Conservation (phyloP, 2,888 invertebrate species). For the Incurvaria masculella region DNA sequence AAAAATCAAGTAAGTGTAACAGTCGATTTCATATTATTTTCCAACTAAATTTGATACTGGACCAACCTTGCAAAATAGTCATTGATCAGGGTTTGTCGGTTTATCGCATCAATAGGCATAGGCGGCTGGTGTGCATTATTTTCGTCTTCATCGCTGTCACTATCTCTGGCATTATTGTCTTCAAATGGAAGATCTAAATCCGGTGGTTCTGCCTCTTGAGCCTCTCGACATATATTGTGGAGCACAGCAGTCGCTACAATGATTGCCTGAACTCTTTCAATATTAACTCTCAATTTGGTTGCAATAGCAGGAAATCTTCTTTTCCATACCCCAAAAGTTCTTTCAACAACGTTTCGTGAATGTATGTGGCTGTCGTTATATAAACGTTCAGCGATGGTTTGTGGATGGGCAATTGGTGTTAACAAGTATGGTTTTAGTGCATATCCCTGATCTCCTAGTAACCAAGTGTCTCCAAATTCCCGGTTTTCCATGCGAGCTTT, state of each 20-base stretch:
- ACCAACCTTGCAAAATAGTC: no score
- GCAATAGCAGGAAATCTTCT: constrained; percentile 9
- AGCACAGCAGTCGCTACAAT: constrained; percentile 8
- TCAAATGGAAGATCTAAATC: no score
- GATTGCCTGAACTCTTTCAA: neutral
- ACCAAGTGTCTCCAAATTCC: constrained; percentile 1
- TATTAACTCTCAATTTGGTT: constrained; percentile 1
- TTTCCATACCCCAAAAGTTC: constrained; percentile 4
- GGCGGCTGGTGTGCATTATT: no score
- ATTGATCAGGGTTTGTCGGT: no score
- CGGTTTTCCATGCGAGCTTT: constrained; percentile 2
- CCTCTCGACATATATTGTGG: constrained; percentile 7
- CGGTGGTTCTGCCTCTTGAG: constrained; percentile 6
- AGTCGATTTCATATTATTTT: no score
- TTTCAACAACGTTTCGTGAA: constrained; percentile 10
- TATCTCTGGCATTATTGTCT: constrained; percentile 5
- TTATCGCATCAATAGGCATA: no score
- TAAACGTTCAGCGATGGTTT: constrained; percentile 4
- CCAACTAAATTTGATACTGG: no score
- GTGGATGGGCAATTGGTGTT: constrained; percentile 8
- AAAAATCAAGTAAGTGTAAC: no score
- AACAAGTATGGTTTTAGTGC: constrained; percentile 9
- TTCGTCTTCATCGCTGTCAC: constrained; percentile 1
- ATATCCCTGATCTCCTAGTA: constrained; percentile 10
- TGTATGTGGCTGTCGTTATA: constrained; percentile 10